Conservation (phyloP, 2,797 vertebrate species). For the Dendrocincla fuliginosa region DNA sequence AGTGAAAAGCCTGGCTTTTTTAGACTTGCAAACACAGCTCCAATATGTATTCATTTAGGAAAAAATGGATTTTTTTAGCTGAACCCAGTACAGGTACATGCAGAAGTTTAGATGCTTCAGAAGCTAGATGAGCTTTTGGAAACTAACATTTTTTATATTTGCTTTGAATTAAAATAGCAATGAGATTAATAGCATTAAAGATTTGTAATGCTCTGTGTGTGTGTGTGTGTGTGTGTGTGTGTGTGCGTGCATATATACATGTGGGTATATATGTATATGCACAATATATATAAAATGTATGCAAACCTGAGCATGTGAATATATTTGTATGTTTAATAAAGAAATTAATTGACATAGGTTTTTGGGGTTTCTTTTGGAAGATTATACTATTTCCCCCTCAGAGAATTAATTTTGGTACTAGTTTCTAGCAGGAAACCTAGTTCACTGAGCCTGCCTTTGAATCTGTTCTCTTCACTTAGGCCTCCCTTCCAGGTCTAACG, state of each 20-base stretch:
- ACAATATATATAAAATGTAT: background rate
- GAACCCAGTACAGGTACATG: slow-evolving; percentile 14
- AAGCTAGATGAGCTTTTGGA: slow-evolving; percentile 61
- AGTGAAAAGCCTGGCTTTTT: background rate
- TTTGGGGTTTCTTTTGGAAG: background rate
- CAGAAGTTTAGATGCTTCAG: slow-evolving; percentile 48
- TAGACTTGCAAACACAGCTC: slow-evolving; percentile 58
- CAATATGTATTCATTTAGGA: slow-evolving; percentile 57
- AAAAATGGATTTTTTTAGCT: slow-evolving; percentile 32
- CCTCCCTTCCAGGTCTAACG: background rate
- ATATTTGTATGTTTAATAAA: background rate
- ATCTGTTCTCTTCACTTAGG: background rate
- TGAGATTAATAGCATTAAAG: background rate
- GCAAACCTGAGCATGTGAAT: background rate
- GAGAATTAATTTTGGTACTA: background rate
- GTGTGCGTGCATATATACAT: background rate
- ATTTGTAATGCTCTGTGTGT: background rate
- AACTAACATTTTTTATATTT: slow-evolving; percentile 60
- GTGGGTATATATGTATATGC: background rate
- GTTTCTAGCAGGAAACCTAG: background rate
- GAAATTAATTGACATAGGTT: background rate
- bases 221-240: background rate
- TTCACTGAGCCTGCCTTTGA: background rate
- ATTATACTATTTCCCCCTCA: background rate
- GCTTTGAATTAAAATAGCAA: slow-evolving; percentile 64